A percentile compares a stretch with the other conserved stretches of the same genome.
These are phyloP conservation scores for Leptinotarsa juncta DNA, from an alignment of 2,888 invertebrate genomes.

Conservation along the genomic window DNA sequence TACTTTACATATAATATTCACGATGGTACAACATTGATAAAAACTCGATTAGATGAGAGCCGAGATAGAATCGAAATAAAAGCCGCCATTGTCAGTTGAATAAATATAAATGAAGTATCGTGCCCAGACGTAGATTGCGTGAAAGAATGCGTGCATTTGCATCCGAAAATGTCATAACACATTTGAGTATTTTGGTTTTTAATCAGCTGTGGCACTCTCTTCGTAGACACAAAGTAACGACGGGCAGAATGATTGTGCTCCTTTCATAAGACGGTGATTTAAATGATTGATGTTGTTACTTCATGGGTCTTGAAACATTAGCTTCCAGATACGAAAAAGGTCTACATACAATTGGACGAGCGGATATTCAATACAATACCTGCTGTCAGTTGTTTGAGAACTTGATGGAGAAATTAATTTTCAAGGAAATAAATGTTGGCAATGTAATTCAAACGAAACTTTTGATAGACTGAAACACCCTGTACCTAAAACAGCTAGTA, in stretches of 20 bases:
- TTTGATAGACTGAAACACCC: too few relatives aligned
- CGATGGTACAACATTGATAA: slow-evolving; percentile 44
- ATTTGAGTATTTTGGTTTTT: slow-evolving; percentile 27
- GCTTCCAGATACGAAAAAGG: slow-evolving; percentile 10
- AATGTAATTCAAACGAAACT: too few relatives aligned
- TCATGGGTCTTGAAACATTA: neutral
- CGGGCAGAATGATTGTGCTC: slow-evolving; percentile 9
- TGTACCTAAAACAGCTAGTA: too few relatives aligned
- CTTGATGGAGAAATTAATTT: slow-evolving; percentile 1
- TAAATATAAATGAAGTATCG: slow-evolving; percentile 34
- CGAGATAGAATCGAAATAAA: slow-evolving; percentile 44
- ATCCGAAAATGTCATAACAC: slow-evolving; percentile 40
- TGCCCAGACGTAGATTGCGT: slow-evolving; percentile 35
- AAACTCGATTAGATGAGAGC: slow-evolving; percentile 48
- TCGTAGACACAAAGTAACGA: slow-evolving; percentile 1
- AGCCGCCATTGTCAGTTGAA: slow-evolving; percentile 42
- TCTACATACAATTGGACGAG: neutral
- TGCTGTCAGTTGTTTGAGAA: neutral
- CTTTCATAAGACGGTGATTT: neutral
- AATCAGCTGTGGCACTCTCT: slow-evolving; percentile 26
- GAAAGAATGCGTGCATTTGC: slow-evolving; percentile 39
- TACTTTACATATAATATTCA: slow-evolving; percentile 48
- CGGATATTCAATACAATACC: neutral
- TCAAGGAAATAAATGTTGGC: neutral
- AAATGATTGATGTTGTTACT: slow-evolving; percentile 14